phyloP scores from a whole-genome alignment of 2,888 invertebrate species.

The Arenicola marina region DNA sequence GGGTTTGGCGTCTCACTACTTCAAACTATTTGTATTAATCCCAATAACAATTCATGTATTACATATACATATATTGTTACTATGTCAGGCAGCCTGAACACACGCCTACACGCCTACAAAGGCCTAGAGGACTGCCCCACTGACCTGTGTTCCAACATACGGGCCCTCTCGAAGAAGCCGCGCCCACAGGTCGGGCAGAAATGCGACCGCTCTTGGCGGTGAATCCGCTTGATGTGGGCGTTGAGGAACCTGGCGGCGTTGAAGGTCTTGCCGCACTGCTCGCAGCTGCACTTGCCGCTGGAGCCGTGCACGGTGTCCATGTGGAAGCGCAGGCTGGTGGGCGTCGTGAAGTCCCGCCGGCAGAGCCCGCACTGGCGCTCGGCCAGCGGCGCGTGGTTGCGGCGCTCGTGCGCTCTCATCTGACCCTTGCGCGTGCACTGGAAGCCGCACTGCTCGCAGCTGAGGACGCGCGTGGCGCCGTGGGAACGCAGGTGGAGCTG shows the following conservation, averaged over 20 bases:
- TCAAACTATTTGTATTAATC: no score
- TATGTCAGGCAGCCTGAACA: no score
- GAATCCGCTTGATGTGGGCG: conserved; percentile 20
- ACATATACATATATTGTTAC: no score
- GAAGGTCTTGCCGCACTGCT: conserved; percentile 18
- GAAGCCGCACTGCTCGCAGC: conserved; percentile 9
- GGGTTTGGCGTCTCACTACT: no score
- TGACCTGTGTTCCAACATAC: conserved; percentile 22
- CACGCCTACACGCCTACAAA: no score
- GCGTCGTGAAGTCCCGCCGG: conserved; percentile 6
- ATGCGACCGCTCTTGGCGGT: conserved; percentile 11
- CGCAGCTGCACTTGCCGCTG: conserved; percentile 3
- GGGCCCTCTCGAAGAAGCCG: conserved; percentile 21
- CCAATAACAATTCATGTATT: no score
- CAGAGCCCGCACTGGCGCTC: conserved; percentile 14
- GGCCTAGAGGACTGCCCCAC: no score
- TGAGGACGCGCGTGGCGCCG: background rate
- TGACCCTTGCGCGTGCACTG: background rate
- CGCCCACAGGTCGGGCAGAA: conserved; percentile 24
- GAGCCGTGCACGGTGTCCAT: conserved; percentile 7
- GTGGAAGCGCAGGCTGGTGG: conserved; percentile 10
- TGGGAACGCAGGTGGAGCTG: background rate
- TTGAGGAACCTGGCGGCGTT: conserved; percentile 11
- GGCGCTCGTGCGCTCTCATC: background rate
- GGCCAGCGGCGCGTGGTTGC: background rate